These are phyloP conservation scores for Drosophila mercatorum DNA, from an alignment of 2,888 invertebrate genomes.

Conservation along the genomic window DNA sequence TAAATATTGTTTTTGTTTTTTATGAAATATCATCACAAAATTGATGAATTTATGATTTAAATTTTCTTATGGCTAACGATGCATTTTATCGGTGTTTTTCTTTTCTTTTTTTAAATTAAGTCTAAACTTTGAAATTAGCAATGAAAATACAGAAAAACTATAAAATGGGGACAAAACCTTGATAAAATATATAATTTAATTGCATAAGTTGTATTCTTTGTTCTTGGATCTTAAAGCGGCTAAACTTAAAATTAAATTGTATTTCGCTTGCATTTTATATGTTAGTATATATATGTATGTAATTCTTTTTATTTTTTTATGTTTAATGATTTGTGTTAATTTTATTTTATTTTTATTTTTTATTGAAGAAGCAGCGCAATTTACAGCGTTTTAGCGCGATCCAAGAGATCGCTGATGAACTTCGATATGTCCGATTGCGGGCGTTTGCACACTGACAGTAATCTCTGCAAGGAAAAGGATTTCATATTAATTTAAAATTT, in stretches of 20 bases:
- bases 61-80: conserved; percentile 67
- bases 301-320: conserved; percentile 30
- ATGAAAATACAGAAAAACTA: conserved; percentile 29
- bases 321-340: conserved; percentile 39
- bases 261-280: conserved; percentile 63
- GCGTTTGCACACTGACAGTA: conserved; percentile 93
- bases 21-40: conserved; percentile 74
- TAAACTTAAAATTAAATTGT: conserved; percentile 74
- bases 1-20: conserved; percentile 19
- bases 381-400: conserved; percentile 93
- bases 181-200: conserved; percentile 32
- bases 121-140: conserved; percentile 52
- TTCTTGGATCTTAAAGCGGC: conserved; percentile 65
- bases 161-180: conserved; percentile 14
- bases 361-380: conserved; percentile 43
- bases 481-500: background rate
- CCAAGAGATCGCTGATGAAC: conserved; percentile 95
- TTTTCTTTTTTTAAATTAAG: conserved; percentile 48
- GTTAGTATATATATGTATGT: conserved; percentile 23
- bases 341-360: conserved; percentile 1
- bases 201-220: conserved; percentile 57
- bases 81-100: conserved; percentile 19
- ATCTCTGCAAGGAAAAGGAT: conserved; percentile 86
- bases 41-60: conserved; percentile 67
- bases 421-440: conserved; percentile 94